phyloP scores from a whole-genome alignment of 2,797 vertebrate genomes.

The Lacerta viridis region DNA sequence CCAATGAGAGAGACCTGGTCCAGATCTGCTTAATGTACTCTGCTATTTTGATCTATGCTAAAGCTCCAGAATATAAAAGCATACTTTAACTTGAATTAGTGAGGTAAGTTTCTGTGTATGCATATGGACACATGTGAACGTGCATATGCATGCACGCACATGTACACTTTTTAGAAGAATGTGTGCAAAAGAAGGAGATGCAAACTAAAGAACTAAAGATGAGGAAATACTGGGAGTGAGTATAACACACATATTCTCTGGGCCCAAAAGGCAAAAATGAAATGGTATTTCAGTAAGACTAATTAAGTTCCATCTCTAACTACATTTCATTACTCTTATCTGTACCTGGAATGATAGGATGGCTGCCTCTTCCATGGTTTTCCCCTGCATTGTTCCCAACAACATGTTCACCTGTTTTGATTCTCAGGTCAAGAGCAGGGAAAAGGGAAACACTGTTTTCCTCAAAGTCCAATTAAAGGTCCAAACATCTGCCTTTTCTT shows the following conservation, averaged over 20 bases:
- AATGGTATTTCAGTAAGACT: neutral
- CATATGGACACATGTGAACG: neutral
- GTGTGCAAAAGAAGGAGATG: neutral
- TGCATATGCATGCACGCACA: neutral
- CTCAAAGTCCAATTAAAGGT: neutral
- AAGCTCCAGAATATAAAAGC: neutral
- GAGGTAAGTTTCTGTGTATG: neutral
- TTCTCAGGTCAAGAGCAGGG: neutral
- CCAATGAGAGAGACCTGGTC: neutral
- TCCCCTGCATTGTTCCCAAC: too few relatives aligned
- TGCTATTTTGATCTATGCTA: neutral
- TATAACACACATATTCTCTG: neutral
- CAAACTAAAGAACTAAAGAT: neutral
- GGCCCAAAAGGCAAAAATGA: neutral
- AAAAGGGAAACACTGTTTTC: neutral
- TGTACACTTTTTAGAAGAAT: neutral
- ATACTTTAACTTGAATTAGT: neutral
- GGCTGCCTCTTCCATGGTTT: neutral
- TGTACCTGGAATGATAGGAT: neutral
- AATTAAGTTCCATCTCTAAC: too few relatives aligned
- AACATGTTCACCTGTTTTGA: neutral
- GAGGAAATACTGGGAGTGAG: neutral
- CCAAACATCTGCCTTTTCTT: neutral
- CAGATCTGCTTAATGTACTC: neutral
- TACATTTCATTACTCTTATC: neutral